Conservation (phyloP, 2,797 vertebrate genomes). For the Gobionotothen gibberifrons region DNA sequence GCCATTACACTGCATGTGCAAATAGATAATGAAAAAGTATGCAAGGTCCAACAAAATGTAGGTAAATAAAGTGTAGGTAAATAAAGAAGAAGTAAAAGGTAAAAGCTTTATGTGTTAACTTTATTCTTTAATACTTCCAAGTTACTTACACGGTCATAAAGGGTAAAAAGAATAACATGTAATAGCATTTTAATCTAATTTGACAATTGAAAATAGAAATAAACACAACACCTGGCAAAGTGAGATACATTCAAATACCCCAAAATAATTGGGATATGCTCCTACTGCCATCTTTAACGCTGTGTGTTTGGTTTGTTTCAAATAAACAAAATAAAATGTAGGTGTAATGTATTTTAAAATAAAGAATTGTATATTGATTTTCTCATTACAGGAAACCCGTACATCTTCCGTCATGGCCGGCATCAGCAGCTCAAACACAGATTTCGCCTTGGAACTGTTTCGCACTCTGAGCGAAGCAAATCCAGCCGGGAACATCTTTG, state of each 20-base stretch:
- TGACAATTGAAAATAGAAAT: neutral
- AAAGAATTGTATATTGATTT: neutral
- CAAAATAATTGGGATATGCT: neutral
- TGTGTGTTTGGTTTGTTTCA: neutral
- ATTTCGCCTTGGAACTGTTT: conserved; percentile 89
- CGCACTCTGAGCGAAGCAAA: conserved; percentile 74
- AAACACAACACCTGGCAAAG: neutral
- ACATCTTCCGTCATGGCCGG: conserved; percentile 83
- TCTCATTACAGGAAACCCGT: conserved; percentile 27
- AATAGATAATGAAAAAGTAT: neutral
- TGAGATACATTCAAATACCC: neutral
- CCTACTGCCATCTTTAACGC: neutral
- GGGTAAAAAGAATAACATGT: neutral
- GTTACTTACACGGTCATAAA: neutral
- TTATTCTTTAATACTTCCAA: neutral
- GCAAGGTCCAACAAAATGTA: too few relatives aligned
- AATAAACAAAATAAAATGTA: neutral
- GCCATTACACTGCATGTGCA: neutral
- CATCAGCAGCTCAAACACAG: conserved; percentile 82
- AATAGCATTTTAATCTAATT: neutral
- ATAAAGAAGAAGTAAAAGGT: neutral
- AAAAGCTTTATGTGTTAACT: neutral
- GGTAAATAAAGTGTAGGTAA: neutral
- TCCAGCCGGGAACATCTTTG: conserved; percentile 85
- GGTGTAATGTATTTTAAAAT: neutral